These are phyloP conservation scores for Siniperca knerii DNA, from an alignment of 2,113 vertebrate species.

Conservation along the genomic window DNA sequence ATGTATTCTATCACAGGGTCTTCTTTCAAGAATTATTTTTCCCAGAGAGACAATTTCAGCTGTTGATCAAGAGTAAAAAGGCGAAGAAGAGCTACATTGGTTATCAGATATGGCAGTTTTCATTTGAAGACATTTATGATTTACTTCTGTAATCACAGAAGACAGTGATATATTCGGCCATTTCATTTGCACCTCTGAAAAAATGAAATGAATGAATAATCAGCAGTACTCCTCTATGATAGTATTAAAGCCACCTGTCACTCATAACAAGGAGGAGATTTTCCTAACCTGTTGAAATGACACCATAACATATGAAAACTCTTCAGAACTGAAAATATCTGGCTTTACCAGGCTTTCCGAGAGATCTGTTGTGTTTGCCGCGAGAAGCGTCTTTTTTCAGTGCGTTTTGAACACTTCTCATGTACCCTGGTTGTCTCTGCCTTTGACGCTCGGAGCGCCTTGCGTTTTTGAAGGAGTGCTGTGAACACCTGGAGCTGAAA, in stretches of 20 bases:
- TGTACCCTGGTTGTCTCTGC: too few relatives aligned
- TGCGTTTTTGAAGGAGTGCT: too few relatives aligned
- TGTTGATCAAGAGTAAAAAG: conserved; percentile 28
- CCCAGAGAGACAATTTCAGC: conserved; percentile 14
- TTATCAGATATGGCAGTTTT: neutral
- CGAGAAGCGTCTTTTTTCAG: too few relatives aligned
- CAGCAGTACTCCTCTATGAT: neutral
- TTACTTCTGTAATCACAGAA: conserved; percentile 21
- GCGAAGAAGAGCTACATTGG: conserved; percentile 2
- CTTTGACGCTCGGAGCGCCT: too few relatives aligned
- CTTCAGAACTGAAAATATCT: conserved; percentile 40
- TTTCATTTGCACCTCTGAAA: conserved; percentile 19
- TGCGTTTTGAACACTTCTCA: too few relatives aligned
- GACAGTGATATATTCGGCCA: conserved; percentile 5
- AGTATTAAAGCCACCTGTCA: conserved; percentile 32
- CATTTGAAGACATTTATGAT: conserved; percentile 12
- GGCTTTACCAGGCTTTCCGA: conserved; percentile 17
- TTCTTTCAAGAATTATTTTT: neutral
- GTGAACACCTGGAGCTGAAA: too few relatives aligned
- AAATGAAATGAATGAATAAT: neutral
- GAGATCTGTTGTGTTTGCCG: neutral
- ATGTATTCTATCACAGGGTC: conserved; percentile 10
- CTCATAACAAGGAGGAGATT: conserved; percentile 28
- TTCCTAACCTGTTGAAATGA: conserved; percentile 48
- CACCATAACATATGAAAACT: conserved; percentile 36